Conservation (phyloP, 2,113 vertebrate species). For the Nycticebus coucang region DNA sequence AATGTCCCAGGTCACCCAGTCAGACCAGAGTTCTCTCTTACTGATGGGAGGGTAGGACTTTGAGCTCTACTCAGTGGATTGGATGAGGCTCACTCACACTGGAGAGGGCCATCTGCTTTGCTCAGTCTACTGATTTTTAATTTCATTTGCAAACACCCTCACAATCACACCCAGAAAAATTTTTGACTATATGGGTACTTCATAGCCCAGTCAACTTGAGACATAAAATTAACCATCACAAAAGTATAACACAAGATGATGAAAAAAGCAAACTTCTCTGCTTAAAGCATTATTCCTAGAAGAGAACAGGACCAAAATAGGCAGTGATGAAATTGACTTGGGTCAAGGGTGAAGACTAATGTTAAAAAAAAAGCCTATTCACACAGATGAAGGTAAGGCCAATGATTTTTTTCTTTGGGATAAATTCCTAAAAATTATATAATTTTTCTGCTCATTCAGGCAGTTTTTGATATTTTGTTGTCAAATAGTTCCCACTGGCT, state of each 20-base stretch:
- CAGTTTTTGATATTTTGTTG: not conserved
- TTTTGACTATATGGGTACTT: not conserved
- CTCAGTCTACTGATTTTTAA: not conserved
- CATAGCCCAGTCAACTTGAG: not conserved
- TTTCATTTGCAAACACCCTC: not conserved
- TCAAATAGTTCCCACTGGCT: not conserved
- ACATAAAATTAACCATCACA: not conserved
- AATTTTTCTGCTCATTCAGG: not conserved
- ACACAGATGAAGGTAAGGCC: not conserved
- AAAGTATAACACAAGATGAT: not conserved
- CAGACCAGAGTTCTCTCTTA: not conserved
- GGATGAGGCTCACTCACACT: not conserved
- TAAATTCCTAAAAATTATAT: slow-evolving; percentile 9
- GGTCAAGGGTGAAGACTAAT: not conserved
- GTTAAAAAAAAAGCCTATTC: not conserved
- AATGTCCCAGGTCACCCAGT: not conserved
- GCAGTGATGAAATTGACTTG: not conserved
- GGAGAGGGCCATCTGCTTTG: not conserved
- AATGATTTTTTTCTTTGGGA: not conserved
- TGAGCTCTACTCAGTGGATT: not conserved
- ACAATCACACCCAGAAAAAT: not conserved
- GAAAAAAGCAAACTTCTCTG: not conserved
- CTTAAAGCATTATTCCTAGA: not conserved
- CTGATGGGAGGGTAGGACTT: not conserved
- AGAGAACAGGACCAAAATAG: not conserved